Conservation (phyloP, 2,888 invertebrate genomes). For the Cistogaster globosa region DNA sequence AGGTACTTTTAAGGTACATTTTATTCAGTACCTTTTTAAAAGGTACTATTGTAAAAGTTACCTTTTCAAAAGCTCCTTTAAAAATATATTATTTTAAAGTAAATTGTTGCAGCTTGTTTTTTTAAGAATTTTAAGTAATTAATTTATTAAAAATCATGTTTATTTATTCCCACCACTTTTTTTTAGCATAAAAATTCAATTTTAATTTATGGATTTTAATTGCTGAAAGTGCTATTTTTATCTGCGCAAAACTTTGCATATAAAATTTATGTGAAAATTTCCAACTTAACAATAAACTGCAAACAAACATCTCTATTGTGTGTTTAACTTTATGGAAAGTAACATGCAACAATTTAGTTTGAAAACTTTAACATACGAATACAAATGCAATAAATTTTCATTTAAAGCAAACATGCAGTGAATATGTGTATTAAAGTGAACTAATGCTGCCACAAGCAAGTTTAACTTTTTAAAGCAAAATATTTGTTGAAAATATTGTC, state of each 20-base stretch:
- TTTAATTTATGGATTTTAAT: not conserved
- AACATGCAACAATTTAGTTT: constrained; percentile 47
- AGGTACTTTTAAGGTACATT: too few relatives aligned
- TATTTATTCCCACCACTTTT: too few relatives aligned
- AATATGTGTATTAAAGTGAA: not conserved
- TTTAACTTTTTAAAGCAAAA: constrained; percentile 4
- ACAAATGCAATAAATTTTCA: constrained; percentile 50
- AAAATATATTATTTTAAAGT: too few relatives aligned
- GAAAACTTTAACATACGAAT: not conserved
- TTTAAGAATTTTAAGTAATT: too few relatives aligned
- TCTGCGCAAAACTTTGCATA: constrained; percentile 10
- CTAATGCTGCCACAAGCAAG: not conserved
- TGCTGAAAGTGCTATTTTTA: not conserved
- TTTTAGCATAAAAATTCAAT: not conserved
- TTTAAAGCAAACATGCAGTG: constrained; percentile 46
- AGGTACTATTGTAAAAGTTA: too few relatives aligned
- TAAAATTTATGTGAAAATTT: constrained; percentile 24
- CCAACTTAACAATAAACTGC: constrained; percentile 10
- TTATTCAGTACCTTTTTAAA: too few relatives aligned
- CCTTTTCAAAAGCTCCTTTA: too few relatives aligned
- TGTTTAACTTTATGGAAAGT: constrained; percentile 33
- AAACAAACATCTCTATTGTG: constrained; percentile 9
- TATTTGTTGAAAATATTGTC: constrained; percentile 18
- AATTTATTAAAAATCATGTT: too few relatives aligned
- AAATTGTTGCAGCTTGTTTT: too few relatives aligned